Base-by-base conservation (phyloP, 2,797 vertebrate genomes). In the Poliocrania exsul region DNA sequence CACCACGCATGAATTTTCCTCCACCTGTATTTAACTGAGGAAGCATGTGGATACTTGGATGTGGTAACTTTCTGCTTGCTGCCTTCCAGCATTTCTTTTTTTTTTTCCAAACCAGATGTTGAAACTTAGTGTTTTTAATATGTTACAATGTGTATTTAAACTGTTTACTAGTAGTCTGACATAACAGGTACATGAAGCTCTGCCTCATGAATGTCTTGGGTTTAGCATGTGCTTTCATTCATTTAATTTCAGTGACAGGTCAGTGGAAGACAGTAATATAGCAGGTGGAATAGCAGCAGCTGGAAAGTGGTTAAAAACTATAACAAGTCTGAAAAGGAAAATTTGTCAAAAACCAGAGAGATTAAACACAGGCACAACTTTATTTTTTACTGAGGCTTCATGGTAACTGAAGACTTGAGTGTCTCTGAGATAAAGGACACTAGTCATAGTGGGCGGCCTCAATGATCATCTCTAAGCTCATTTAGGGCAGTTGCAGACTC, bases 231-330 rank as follows among this genome's bases (percentile, higher is more conserved):
- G 44, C 35, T 93, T 47, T 87, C 56, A 46, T 70, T 86, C 16
- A 21, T 69, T 92, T 75, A 33, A 73, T 82, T 62, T 74, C 61
- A 64, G 40, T 61, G 57, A 17, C 24, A 83, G 61, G 37, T 64
- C 67, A 78, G 31, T 54, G 82, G 42, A 86, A 81, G 57, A 28
- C 37, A 71, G 33, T 21, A 69, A 50, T 10, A 60, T 4, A 81
- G 62, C 67, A 92, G 72, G 56, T 64, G 64, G 70, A 86, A 54
- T 26, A 56, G 67, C 10, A 62, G 57, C 49, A 91, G 58, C 44
- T 90, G 86, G 71, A 84, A 90, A 95, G 24, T 25, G 31, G 16
- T 93, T 83, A 94, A 92, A 93, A 95, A 53, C 31, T 65, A 37
- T 71, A 80, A 65, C 50, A 67, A 53, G 23, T 19, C 66, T 73